Evolutionary conservation across 1,140 invertebrate species (phyloP), one percentile per base, ranked within the genome.

Genomic region (Polypedilum pembai): DNA sequence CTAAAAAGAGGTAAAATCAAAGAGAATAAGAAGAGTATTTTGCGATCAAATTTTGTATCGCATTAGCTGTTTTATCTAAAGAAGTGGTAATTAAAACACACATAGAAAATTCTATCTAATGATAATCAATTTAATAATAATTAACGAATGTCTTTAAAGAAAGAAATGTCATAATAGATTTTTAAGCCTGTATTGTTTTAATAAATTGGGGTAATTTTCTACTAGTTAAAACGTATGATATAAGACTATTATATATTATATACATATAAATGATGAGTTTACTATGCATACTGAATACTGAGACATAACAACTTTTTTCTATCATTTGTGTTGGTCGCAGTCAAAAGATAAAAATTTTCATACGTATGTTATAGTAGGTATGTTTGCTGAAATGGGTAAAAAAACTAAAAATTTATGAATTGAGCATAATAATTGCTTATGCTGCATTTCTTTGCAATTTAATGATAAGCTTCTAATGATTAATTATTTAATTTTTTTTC

Each of bases 81-180:
- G 12, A 56, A 10, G 10, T 12, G 45, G 45, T 56, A 56, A 56
- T 56, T n/a, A n/a, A 15, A 56, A 56, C n/a, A 45, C 8, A 45
- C 10, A 33, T 56, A 56, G 45, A 56, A 56, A 56, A 56, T 56
- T 56, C 12, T 56, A 56, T 56, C 45, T 56, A 56, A 56, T 56
- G 45, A 56, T 56, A 56, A 56, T 56, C 45, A 56, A n/a, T 56
- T 56, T 56, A n/a, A 56, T 15, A 56, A 56, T 56, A n/a, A 33
- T 33, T 1, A 33, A 33, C 5, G 45, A 56, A 56, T 56, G 15
- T 56, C 45, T 56, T 56, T 56, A 56, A 56, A n/a, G 45, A 56
- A 56, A n/a, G n/a, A 56, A 56, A n/a, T 56, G 45, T 56, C 45
- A 56, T 56, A 56, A n/a, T 56, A 56, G 45, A 56, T 56, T 56